phyloP scores from a whole-genome alignment of 2,888 invertebrate species.

The Unio pictorum region DNA sequence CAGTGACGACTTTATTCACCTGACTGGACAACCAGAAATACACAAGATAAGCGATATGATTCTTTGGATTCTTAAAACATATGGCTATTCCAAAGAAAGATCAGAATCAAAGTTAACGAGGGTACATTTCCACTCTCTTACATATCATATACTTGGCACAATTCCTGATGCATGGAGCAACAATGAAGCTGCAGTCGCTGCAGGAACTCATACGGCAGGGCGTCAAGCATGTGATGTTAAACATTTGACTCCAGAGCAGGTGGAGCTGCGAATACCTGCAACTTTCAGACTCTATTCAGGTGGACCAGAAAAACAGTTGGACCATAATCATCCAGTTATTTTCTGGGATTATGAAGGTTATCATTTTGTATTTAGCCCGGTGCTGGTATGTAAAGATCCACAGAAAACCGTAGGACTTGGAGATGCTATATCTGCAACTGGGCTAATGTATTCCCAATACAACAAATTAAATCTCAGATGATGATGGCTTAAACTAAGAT shows the following conservation, averaged over 20 bases:
- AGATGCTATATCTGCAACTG: constrained; percentile 73
- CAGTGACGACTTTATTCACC: constrained; percentile 31
- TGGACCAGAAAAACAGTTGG: constrained; percentile 49
- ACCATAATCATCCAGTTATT: constrained; percentile 64
- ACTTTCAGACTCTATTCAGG: constrained; percentile 63
- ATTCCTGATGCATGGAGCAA: constrained; percentile 71
- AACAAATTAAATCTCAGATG: no score
- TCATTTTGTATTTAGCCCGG: constrained; percentile 72
- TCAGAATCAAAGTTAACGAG: constrained; percentile 69
- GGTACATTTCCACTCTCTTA: constrained; percentile 73
- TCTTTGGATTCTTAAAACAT: constrained; percentile 71
- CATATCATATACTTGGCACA: constrained; percentile 72
- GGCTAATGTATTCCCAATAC: constrained; percentile 70
- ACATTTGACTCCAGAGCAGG: constrained; percentile 56
- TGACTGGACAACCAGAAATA: constrained; percentile 66
- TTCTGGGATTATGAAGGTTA: constrained; percentile 70
- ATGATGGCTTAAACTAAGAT: no score
- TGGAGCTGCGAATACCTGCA: constrained; percentile 69
- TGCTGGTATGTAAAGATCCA: constrained; percentile 72
- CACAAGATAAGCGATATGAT: constrained; percentile 73
- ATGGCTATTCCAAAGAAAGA: constrained; percentile 66
- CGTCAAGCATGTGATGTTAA: constrained; percentile 69
- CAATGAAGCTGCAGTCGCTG: constrained; percentile 70
- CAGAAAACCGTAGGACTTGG: constrained; percentile 73
- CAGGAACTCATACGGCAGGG: constrained; percentile 72